phyloP scores from a whole-genome alignment of 2,113 vertebrate genomes.

The Dasypus novemcinctus region DNA sequence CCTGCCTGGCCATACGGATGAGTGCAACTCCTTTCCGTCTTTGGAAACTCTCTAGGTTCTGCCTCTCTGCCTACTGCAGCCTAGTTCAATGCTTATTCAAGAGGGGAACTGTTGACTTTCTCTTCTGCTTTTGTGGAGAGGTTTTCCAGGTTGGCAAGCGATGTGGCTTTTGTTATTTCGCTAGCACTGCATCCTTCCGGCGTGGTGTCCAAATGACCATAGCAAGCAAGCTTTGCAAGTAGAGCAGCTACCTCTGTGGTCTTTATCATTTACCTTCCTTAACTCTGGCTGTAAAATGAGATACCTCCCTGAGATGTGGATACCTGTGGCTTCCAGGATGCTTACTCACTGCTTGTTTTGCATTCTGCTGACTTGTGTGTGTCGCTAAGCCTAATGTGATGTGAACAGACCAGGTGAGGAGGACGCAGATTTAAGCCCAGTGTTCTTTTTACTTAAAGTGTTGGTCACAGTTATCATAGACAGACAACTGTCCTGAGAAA shows the following conservation, averaged over 20 bases:
- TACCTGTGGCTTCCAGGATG: neutral
- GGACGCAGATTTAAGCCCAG: neutral
- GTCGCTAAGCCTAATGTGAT: neutral
- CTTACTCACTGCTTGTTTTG: neutral
- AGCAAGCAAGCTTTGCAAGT: neutral
- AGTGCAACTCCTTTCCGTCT: neutral
- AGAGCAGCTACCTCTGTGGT: accelerated
- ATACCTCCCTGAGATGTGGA: neutral
- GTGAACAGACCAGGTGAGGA: too few species aligned
- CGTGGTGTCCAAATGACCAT: neutral
- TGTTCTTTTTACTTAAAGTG: neutral
- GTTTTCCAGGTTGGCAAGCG: neutral
- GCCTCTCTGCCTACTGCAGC: too few species aligned
- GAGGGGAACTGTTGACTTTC: neutral
- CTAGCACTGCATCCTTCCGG: neutral
- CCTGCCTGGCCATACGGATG: too few species aligned
- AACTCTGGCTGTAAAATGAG: neutral
- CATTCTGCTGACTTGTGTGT: neutral
- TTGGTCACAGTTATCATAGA: neutral
- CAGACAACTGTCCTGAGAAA: neutral
- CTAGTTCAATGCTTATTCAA: too few species aligned
- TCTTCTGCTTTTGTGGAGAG: neutral
- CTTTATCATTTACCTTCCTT: neutral
- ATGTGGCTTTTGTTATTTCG: neutral
- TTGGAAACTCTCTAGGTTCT: neutral